phyloP scores from a whole-genome alignment of 2,888 invertebrate genomes.

The Melieria picta region DNA sequence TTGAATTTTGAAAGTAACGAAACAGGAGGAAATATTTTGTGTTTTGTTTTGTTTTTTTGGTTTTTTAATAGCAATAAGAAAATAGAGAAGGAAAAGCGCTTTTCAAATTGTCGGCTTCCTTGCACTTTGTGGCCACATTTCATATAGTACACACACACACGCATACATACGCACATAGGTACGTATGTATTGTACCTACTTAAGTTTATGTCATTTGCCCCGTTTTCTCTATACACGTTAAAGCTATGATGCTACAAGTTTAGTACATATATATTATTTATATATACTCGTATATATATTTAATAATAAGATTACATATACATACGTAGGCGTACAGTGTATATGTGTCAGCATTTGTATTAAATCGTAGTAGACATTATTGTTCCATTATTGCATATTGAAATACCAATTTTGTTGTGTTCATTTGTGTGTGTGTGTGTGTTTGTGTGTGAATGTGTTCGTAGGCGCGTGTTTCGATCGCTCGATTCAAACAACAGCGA shows the following conservation, averaged over 20 bases:
- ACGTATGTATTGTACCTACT: too few relatives aligned
- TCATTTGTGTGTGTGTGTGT: background rate
- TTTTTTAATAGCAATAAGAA: background rate
- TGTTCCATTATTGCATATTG: conserved; percentile 28
- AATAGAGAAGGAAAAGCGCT: too few relatives aligned
- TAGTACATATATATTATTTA: background rate
- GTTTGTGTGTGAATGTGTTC: background rate
- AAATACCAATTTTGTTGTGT: conserved; percentile 7
- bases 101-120: too few relatives aligned
- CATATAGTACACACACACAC: too few relatives aligned
- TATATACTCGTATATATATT: conserved; percentile 5
- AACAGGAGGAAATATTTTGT: conserved; percentile 4
- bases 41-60: background rate
- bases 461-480: background rate
- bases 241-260: too few relatives aligned
- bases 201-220: too few relatives aligned
- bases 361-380: conserved; percentile 20
- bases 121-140: too few relatives aligned
- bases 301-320: conserved; percentile 4
- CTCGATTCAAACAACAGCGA: too few relatives aligned
- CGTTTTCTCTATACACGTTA: too few relatives aligned
- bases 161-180: too few relatives aligned
- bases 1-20: background rate
- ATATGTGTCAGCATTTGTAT: conserved; percentile 17
- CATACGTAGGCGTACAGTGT: conserved; percentile 13